A percentile compares a stretch with the other conserved stretches of the same genome.
phyloP scores from a whole-genome alignment of 2,113 vertebrate species.

The Pelmatolapia mariae region DNA sequence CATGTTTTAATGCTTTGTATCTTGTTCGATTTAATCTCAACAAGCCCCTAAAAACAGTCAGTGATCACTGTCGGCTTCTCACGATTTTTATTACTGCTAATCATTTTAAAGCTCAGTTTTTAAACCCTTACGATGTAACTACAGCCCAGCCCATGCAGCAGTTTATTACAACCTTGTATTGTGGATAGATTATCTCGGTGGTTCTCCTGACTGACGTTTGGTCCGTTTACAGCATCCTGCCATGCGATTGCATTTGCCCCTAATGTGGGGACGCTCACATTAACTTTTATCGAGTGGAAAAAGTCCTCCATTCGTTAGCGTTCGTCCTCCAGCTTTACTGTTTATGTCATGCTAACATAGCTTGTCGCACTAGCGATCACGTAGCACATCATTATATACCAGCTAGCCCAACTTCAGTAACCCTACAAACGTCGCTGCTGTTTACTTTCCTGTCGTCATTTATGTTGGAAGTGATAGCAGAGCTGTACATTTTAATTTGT shows the following conservation, averaged over 20 bases:
- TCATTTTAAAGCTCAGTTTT: too few species aligned
- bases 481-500: neutral
- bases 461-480: neutral
- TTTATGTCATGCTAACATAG: neutral
- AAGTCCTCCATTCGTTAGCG: fast-evolving
- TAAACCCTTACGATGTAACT: too few species aligned
- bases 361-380: fast-evolving
- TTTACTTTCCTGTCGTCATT: neutral
- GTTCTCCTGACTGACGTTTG: too few species aligned
- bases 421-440: neutral
- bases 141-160: too few species aligned
- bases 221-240: too few species aligned
- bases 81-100: too few species aligned
- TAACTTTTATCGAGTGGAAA: neutral
- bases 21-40: too few species aligned
- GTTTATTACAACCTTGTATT: too few species aligned
- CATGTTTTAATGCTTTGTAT: too few species aligned
- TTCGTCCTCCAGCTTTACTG: neutral
- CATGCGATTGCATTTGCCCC: neutral
- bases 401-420: neutral
- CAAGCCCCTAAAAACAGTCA: too few species aligned
- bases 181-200: too few species aligned
- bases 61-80: too few species aligned
- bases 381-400: neutral
- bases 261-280: neutral